Evolutionary conservation across 2,113 vertebrate species (phyloP), one percentile per base, ranked within the genome.

Genomic region (Spheniscus mendiculus): DNA sequence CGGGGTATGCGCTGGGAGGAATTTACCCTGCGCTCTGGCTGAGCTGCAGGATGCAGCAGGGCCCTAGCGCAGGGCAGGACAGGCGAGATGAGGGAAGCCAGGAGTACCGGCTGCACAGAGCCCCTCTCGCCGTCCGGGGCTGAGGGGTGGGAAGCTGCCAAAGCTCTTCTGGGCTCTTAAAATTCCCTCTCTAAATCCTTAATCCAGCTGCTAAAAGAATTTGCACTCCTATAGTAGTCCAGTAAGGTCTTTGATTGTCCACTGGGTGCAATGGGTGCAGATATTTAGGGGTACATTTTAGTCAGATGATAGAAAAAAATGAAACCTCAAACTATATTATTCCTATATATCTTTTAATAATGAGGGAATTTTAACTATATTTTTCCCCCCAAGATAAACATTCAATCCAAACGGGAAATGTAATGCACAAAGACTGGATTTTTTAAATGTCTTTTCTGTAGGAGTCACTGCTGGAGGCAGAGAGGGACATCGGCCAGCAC

Each of bases 1-100:
- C 3, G 1, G 9, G 32, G 45, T n/a, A 25, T 14, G 45, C 2
- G 3, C 53, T 36, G 1, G 1, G 36, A 42, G 44, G 53, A 77
- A 47, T 40, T 74, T 18, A 32, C n/a, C 50, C 61, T 10, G 4
- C 0, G 2, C 71, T 49, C n/a, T 34, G 18, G 50, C 61, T 13
- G 30, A 69, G 44, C 49, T 50, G 71, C 62, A 50, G 44, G 50
- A 77, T 77, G 71, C 21, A 42, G 42, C 42, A 42, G 42, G 42
- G 42, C 50, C 26, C 53, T 19, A 29, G 44, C 3, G 4, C 49
- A 21, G 27, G 21, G 18, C 71, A 49, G 49, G 59, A 49, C 27
- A 49, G 62, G 49, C 0, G 0, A 70, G 49, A 30, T 19, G 32
- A 10, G 23, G 55, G 44, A 65, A 53, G 27, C 38, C n/a, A 10